Percentiles rank a stretch among this genome's conserved stretches.
phyloP scores from a whole-genome alignment of 2,888 invertebrate genomes.

The Trichopoda pennipes region DNA sequence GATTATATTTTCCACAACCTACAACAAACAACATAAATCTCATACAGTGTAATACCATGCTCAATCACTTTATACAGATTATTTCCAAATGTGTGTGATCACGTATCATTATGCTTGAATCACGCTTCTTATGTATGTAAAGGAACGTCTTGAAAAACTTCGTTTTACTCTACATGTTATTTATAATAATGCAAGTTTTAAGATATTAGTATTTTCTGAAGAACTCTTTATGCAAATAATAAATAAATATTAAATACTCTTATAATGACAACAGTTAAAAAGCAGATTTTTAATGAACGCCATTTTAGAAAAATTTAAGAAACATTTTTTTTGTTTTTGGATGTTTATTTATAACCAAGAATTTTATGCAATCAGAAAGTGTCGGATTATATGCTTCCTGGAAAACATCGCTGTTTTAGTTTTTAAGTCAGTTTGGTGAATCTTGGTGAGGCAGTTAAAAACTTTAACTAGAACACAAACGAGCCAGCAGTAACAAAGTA shows the following conservation, averaged over 20 bases:
- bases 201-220: neutral
- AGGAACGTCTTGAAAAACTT: neutral
- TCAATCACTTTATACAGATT: no score
- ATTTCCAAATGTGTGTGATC: no score
- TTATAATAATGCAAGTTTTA: neutral
- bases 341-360: neutral
- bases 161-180: neutral
- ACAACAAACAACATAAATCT: no score
- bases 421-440: conserved; percentile 10
- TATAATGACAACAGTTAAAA: neutral
- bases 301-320: conserved; percentile 34
- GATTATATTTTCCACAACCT: no score
- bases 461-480: conserved; percentile 14
- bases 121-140: no score
- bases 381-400: conserved; percentile 38
- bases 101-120: no score
- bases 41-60: no score
- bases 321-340: conserved; percentile 9
- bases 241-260: neutral
- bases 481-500: neutral
- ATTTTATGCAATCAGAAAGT: conserved; percentile 9
- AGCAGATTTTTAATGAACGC: conserved; percentile 35
- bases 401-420: conserved; percentile 5
- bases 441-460: conserved; percentile 40
- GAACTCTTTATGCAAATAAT: conserved; percentile 5